Base-by-base conservation (phyloP, 1,140 invertebrate species). In the Ridgeia piscesae region DNA sequence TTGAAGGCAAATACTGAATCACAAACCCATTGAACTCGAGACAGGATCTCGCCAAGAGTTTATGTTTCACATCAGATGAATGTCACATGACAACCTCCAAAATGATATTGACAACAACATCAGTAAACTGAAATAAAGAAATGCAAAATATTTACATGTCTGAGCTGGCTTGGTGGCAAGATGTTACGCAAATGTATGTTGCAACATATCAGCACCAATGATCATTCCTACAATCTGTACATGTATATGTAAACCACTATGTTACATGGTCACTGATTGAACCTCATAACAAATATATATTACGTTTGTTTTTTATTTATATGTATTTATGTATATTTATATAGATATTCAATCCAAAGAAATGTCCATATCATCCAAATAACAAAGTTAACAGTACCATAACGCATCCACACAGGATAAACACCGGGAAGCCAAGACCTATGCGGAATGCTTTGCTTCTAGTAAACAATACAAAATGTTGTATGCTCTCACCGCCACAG, bases 31-130 rank as follows among this genome's bases (percentile, higher is more conserved):
- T 77, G 58, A 77, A 9, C 58, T 77, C 27, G 58, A 77, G 58
- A 77, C 58, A 77, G 27, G 27, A 17, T 77, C 58, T 77, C 58
- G 27, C 2, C 14, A 77, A 77, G 48, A 21, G 58, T 77, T 77
- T 77, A 77, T 77, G 58, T 77, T 77, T 31, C 58, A 77, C 58
- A 77, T 77, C 58, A 77, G 58, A 77, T 77, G 58, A 77, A 77
- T 77, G 27, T 77, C 11, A 77, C 27, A 77, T 31, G 58, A 77
- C 58, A 77, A 77, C 58, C 27, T 77, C 2, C 58, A 77, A 77
- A 17, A 77, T 31, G 58, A 14, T 17, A 77, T 9, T 27, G 58
- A 77, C 58, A 17, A 77, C 58, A 17, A 77, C 58, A 77, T 77
- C 58, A 77, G 11, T 42, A 42, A 42, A 77, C 58, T 77, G 58